These are phyloP conservation scores for Zaprionus taronus DNA, from an alignment of 1,140 invertebrate genomes.

Conservation along the genomic window DNA sequence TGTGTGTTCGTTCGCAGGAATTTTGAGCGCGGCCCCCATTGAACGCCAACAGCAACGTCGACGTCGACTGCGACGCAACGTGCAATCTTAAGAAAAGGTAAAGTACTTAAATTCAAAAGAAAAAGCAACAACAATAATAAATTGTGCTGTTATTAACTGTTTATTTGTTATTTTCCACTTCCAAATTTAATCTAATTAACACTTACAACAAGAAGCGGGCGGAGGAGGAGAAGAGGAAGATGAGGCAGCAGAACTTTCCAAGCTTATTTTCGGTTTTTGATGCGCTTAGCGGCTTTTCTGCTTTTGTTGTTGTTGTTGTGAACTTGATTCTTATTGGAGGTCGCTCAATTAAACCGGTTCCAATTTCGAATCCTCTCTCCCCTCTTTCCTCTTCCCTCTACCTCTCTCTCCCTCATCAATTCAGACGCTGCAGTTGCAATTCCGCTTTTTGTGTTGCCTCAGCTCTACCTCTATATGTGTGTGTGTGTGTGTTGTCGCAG, in stretches of 20 bases:
- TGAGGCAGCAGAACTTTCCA: conserved; percentile 2
- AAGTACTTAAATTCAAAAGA: not conserved
- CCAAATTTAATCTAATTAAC: conserved; percentile 9
- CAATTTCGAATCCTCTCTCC: conserved; percentile 8
- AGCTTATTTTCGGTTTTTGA: conserved; percentile 9
- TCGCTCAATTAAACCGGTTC: conserved; percentile 78
- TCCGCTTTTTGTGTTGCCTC: conserved; percentile 42
- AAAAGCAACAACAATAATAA: conserved; percentile 6
- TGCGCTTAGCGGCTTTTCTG: conserved; percentile 31
- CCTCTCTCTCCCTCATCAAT: conserved; percentile 19
- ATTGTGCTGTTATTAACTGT: conserved; percentile 16
- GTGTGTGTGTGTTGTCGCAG: conserved; percentile 29
- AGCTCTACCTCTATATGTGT: conserved; percentile 1
- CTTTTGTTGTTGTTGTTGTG: conserved; percentile 43
- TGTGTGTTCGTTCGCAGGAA: conserved; percentile 30
- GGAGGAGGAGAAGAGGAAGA: not conserved
- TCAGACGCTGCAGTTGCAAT: conserved; percentile 44
- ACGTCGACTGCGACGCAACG: conserved; percentile 13
- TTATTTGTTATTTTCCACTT: conserved; percentile 7
- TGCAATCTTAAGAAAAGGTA: conserved; percentile 14
- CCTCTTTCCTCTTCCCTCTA: not conserved
- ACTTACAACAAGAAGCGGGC: not conserved
- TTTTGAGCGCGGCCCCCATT: conserved; percentile 19
- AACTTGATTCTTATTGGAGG: conserved; percentile 80
- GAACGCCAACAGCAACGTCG: conserved; percentile 29